Base-by-base conservation (phyloP, 2,888 invertebrate species). In the Tetanocera ferruginea region DNA sequence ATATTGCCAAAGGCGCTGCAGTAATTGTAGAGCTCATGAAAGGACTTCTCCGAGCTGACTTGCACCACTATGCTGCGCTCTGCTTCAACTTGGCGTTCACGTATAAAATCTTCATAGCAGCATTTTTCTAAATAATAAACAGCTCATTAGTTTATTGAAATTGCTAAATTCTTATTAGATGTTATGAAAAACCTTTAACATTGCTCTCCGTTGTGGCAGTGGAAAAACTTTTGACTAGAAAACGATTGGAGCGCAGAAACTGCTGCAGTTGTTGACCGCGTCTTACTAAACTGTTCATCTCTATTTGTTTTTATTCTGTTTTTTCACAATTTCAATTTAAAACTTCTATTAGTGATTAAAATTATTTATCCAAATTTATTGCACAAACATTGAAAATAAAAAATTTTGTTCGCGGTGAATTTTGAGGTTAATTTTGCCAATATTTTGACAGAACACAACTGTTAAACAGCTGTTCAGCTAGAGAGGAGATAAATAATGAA, bases 41-140 rank as follows among this genome's bases (percentile, higher is more conserved):
- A 93, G 0, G 94, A 95, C 69, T 93, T 91, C 75, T 93, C 92
- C 0, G 95, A 94, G 84, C 93, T 93, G 1, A 96, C 94, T 90
- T 96, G 95, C 5, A 96, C 93, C 49, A 96, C 89, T 76, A 96
- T 90, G 89, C 94, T 95, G 79, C 92, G 91, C 72, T 89, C 90
- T 0, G 96, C 95, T 87, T 96, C 92, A 3, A 89, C 86, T 86
- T 93, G 92, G 82, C 95, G 92, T 31, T 89, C 88, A 55, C 90
- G 88, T 64, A 94, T 89, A 81, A 93, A 88, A 78, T 93, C 92
- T 79, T 93, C 92, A 88, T 94, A 89, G 64, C 81, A 83, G 28
- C 78, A 77, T 77, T 82, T 85, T 14, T 31, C 75, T 75, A 60
- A 62, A 74, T 19, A 62, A 62, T 5, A 57, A 51, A 51, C 25